Conservation (phyloP, 2,888 invertebrate genomes). For the Heteromyza rotundicornis region DNA sequence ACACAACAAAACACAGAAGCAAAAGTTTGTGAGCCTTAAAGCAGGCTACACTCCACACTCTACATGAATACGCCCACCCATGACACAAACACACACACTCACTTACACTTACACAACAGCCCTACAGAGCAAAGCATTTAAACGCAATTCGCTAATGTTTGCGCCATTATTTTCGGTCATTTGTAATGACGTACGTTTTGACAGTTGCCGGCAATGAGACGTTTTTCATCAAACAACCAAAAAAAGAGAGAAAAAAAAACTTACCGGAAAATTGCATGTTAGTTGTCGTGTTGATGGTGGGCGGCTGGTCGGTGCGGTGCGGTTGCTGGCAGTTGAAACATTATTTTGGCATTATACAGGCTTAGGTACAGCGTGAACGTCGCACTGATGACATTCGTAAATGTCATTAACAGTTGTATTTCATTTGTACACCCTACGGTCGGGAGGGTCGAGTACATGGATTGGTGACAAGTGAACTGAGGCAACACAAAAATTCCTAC, state of each 20-base stretch:
- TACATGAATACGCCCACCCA: no score
- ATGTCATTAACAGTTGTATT: constrained; percentile 43
- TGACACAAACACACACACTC: no score
- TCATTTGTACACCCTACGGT: no score
- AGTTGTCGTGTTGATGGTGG: neutral
- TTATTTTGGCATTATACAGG: constrained; percentile 4
- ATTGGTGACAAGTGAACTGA: no score
- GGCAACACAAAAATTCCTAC: no score
- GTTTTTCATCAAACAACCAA: neutral
- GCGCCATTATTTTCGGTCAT: constrained; percentile 50
- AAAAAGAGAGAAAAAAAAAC: no score
- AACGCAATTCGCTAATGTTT: constrained; percentile 49
- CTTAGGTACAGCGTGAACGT: neutral
- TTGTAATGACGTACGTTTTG: constrained; percentile 32
- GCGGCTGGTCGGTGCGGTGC: constrained; percentile 8
- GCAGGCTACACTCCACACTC: no score
- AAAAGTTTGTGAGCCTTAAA: no score
- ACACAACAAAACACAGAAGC: no score
- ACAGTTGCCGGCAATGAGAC: neutral
- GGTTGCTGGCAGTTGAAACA: neutral
- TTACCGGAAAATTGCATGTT: neutral
- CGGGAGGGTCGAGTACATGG: no score
- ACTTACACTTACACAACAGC: no score
- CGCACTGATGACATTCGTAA: constrained; percentile 47
- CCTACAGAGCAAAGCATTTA: neutral